Percentiles rank a stretch among this genome's conserved stretches.
Conservation (phyloP, 2,113 vertebrate genomes). For the Puffinus mauretanicus region DNA sequence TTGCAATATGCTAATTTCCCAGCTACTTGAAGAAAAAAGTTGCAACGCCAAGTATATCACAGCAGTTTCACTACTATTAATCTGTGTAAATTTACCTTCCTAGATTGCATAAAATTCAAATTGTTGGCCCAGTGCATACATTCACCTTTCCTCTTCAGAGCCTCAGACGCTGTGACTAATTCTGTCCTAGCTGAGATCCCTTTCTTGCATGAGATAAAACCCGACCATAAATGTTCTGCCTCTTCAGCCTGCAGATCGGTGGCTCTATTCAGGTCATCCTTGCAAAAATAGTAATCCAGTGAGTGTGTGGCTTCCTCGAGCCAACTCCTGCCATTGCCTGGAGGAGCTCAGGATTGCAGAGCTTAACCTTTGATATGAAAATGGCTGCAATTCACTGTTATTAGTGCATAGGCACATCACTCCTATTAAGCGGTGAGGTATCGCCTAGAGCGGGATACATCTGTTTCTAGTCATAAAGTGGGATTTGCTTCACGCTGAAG, state of each 20-base stretch:
- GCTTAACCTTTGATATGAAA: conserved; percentile 59
- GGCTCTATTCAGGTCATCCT: conserved; percentile 36
- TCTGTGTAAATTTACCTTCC: background rate
- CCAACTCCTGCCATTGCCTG: conserved; percentile 19
- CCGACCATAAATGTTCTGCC: background rate
- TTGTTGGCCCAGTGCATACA: background rate
- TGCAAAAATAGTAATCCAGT: conserved; percentile 50
- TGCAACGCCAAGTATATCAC: background rate
- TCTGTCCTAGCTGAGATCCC: background rate
- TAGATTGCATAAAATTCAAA: background rate
- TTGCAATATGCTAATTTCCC: background rate
- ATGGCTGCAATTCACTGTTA: conserved; percentile 50
- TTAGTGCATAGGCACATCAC: conserved; percentile 4
- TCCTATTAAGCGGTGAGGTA: background rate
- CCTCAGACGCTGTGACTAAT: background rate
- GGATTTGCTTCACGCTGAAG: conserved; percentile 20
- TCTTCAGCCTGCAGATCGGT: background rate
- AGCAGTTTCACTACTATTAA: background rate
- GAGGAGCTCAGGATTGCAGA: conserved; percentile 60
- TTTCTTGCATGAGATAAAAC: background rate
- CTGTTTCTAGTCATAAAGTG: conserved; percentile 47
- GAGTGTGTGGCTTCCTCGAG: conserved; percentile 9
- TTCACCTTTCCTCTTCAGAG: background rate
- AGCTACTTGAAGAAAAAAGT: background rate
- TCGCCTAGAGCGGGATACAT: conserved; percentile 12